Evolutionary conservation across 2,888 invertebrate genomes (phyloP).

Genomic region (Machimus atricapillus): DNA sequence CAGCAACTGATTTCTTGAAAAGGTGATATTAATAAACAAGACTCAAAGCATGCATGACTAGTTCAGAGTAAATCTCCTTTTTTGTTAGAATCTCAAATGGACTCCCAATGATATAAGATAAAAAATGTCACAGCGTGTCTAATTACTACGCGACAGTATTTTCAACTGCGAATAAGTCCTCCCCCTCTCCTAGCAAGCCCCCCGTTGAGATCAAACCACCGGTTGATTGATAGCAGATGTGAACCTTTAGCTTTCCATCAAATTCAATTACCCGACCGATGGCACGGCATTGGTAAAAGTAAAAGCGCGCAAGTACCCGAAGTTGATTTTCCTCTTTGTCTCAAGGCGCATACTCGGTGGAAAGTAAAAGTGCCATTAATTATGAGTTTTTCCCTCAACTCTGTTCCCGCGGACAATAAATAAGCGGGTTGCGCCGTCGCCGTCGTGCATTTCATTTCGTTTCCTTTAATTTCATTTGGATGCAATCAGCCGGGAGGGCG

Average conservation of each 20-base stretch:
- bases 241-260: neutral
- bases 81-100: neutral
- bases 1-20: no score
- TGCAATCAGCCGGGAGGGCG: neutral
- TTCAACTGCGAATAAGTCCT: neutral
- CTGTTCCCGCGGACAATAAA: neutral
- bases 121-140: neutral
- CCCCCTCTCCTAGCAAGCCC: neutral
- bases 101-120: neutral
- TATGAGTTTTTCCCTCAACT: neutral
- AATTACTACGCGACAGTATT: neutral
- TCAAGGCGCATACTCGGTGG: neutral
- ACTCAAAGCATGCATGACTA: neutral
- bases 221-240: neutral
- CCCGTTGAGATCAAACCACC: neutral
- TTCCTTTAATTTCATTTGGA: neutral
- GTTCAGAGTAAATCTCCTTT: neutral
- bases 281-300: neutral
- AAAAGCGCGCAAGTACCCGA: neutral
- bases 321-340: neutral
- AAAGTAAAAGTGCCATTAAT: slow-evolving; percentile 7
- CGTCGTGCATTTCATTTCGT: neutral
- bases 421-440: neutral
- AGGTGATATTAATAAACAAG: neutral
- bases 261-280: neutral